Conservation (phyloP, 2,797 vertebrate genomes). For the Acridotheres tristis region DNA sequence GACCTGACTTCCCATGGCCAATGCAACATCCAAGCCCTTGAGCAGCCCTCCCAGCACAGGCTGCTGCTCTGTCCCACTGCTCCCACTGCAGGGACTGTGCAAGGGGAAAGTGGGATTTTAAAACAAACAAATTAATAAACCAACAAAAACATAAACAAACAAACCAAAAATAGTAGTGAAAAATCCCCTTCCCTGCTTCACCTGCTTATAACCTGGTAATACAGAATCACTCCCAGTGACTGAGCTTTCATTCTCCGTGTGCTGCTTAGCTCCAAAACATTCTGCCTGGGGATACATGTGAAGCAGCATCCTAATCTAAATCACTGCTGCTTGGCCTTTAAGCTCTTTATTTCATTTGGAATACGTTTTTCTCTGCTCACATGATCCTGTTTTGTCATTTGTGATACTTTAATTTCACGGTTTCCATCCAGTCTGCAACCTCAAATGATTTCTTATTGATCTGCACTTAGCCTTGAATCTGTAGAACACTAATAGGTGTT, state of each 20-base stretch:
- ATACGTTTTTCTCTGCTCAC: background rate
- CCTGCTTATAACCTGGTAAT: background rate
- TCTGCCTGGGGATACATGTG: background rate
- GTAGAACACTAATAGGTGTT: background rate
- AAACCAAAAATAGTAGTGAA: background rate
- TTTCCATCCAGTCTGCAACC: background rate
- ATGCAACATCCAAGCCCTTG: accelerated
- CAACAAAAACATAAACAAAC: background rate
- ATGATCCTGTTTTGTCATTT: background rate
- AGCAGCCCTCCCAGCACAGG: background rate
- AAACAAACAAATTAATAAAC: background rate
- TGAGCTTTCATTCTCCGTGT: background rate
- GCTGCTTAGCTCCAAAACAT: background rate
- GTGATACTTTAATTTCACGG: background rate
- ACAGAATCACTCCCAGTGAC: background rate
- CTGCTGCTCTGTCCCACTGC: background rate
- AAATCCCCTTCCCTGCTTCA: background rate
- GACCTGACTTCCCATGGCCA: background rate
- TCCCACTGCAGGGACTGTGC: background rate
- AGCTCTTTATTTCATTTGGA: background rate
- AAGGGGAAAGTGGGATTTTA: background rate
- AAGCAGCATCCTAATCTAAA: background rate
- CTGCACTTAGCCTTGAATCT: background rate
- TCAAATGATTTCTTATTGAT: background rate
- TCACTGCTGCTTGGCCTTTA: background rate